Evolutionary conservation across 2,113 vertebrate species (phyloP), one percentile per base, ranked within the genome.

Genomic region (Platichthys stellatus): DNA sequence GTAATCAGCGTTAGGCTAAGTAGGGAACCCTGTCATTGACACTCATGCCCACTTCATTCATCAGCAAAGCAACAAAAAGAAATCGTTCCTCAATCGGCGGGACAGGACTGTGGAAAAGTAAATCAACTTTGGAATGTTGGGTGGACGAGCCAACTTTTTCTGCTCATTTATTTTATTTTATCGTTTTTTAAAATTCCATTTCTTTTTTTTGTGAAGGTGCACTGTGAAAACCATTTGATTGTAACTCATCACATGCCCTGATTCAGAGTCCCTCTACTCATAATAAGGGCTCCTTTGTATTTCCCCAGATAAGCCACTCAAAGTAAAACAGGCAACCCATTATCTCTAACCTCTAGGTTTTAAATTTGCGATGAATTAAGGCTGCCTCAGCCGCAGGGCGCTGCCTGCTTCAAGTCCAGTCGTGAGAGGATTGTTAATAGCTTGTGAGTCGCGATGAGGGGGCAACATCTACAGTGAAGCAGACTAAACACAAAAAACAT

Each of bases 1-100:
- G 94, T 94, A 94, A 94, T 94, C 88, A 88, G 89, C 87, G 87
- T 91, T 93, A 89, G 86, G 90, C 88, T 90, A 91, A 90, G 88
- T 88, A 86, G 89, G 90, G 90, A 93, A 93, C 93, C 92, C 93
- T 92, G 92, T 92, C 88, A 82, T 87, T 82, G 79, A 87, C 85
- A 87, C 79, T 86, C 76, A 74, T 66, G 78, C 84, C 79, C 79
- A 84, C 75, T 87, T 85, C 86, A 89, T 86, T 89, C 90, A 91
- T 84, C 78, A 85, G 91, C 81, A 89, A 88, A 84, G 75, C 64
- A 73, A 80, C 78, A 78, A 80, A 56, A 17, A 20, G 18, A 51
- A 51, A 51, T 31, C 4, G 18, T 69, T 83, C 76, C 81, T 86
- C 69, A 80, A 26, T 74, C 85, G 85, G 83, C 59, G 68, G 86